Evolutionary conservation across 92 coral and sea anemone species (phyloP).

Genomic region (Parazoanthus atlanticus): DNA sequence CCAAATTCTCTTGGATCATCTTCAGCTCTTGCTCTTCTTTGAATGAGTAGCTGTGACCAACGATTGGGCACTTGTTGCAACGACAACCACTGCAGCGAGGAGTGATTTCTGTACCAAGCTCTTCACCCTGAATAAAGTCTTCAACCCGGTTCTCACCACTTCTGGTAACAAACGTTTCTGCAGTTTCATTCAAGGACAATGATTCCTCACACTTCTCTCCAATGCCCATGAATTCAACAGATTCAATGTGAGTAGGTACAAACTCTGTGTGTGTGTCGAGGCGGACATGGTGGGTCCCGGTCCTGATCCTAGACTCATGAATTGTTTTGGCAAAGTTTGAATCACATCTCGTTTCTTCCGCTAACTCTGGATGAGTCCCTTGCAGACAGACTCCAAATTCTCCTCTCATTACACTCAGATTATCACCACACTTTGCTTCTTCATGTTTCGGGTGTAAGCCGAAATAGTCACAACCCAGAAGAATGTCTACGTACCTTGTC

Average conservation of each 20-base stretch:
- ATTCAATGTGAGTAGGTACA: no score
- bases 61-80: no score
- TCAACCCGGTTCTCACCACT: constrained; percentile 36
- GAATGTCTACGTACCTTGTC: constrained; percentile 51
- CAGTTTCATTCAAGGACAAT: no score
- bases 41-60: constrained; percentile 64
- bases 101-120: constrained; percentile 59
- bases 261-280: neutral
- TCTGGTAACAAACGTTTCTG: neutral
- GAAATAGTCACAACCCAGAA: constrained; percentile 63
- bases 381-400: constrained; percentile 57
- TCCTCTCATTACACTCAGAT: constrained; percentile 61
- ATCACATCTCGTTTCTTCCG: constrained; percentile 42
- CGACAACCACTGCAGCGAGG: constrained; percentile 78
- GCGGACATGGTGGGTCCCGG: constrained; percentile 50
- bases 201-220: no score
- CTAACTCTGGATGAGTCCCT: constrained; percentile 57
- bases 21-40: constrained; percentile 71
- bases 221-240: no score
- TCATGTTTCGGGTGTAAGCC: constrained; percentile 62
- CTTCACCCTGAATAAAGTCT: constrained; percentile 67
- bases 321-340: constrained; percentile 52
- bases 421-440: constrained; percentile 63
- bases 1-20: constrained; percentile 67
- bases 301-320: constrained; percentile 43